Conservation (phyloP, 2,888 invertebrate genomes). For the Pollenia labialis region DNA sequence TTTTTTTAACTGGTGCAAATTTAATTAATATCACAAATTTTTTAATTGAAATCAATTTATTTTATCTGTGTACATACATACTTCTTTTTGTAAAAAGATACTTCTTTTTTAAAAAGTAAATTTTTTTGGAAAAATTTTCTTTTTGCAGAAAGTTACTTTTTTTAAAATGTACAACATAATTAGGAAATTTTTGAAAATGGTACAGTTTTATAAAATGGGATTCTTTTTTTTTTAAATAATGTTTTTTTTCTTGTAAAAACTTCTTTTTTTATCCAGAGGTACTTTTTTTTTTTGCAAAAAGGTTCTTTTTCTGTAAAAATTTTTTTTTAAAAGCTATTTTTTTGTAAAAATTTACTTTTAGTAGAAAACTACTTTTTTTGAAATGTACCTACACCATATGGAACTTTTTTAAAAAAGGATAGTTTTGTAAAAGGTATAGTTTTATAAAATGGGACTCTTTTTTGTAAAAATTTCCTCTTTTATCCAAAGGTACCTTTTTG, state of each 20-base stretch:
- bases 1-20: too few species aligned
- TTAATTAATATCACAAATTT: too few species aligned
- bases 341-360: too few species aligned
- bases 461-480: too few species aligned
- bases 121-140: neutral
- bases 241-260: neutral
- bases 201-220: too few species aligned
- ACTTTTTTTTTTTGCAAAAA: neutral
- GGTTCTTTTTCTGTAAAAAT: neutral
- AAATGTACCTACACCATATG: neutral
- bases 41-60: too few species aligned
- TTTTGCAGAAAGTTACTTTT: neutral
- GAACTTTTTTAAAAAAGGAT: neutral
- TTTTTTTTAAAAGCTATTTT: neutral
- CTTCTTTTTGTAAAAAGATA: too few species aligned
- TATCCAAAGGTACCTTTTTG: too few species aligned
- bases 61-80: too few species aligned
- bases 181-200: too few species aligned
- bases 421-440: too few species aligned
- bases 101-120: neutral
- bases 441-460: too few species aligned
- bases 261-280: neutral
- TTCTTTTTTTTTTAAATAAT: neutral
- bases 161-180: neutral
- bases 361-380: neutral